Evolutionary conservation across 1,140 invertebrate genomes (phyloP).

Genomic region (Rhynchophorus ferrugineus): DNA sequence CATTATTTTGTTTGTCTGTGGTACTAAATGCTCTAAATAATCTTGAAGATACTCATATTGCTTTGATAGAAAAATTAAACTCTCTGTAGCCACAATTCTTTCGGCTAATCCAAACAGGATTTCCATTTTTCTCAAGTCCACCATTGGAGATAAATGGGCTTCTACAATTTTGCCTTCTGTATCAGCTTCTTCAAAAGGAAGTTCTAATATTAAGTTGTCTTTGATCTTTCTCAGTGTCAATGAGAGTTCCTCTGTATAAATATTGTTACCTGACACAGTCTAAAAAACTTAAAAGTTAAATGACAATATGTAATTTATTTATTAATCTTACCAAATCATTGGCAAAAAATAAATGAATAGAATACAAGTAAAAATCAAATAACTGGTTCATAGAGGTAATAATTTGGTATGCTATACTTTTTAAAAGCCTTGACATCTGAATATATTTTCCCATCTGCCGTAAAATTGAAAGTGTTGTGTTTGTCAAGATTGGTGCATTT

Average conservation of each 20-base stretch:
- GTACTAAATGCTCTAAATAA: slow-evolving; percentile 71
- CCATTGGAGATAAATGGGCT: slow-evolving; percentile 60
- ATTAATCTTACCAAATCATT: slow-evolving; percentile 55
- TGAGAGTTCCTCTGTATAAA: slow-evolving; percentile 63
- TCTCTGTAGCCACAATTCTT: slow-evolving; percentile 86
- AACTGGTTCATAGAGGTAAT: slow-evolving; percentile 85
- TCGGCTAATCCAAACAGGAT: slow-evolving; percentile 75
- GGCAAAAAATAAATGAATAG: slow-evolving; percentile 85
- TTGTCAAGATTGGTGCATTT: slow-evolving; percentile 52
- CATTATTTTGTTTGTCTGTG: slow-evolving; percentile 53
- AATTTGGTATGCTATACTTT: slow-evolving; percentile 87
- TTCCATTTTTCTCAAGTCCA: slow-evolving; percentile 63
- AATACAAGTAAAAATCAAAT: slow-evolving; percentile 91
- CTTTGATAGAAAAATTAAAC: slow-evolving; percentile 78
- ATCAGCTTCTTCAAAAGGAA: slow-evolving; percentile 35
- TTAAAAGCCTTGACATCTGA: slow-evolving; percentile 86
- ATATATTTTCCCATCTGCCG: slow-evolving; percentile 88
- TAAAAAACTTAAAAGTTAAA: slow-evolving; percentile 26
- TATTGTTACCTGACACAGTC: slow-evolving; percentile 45
- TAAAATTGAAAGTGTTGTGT: slow-evolving; percentile 87
- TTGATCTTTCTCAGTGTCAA: slow-evolving; percentile 68
- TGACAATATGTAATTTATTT: slow-evolving; percentile 1
- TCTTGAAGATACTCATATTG: slow-evolving; percentile 78
- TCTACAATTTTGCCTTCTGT: slow-evolving; percentile 46
- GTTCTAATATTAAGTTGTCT: slow-evolving; percentile 45